Evolutionary conservation across 2,888 invertebrate genomes (phyloP).

Genomic region (Cephalotes varians): DNA sequence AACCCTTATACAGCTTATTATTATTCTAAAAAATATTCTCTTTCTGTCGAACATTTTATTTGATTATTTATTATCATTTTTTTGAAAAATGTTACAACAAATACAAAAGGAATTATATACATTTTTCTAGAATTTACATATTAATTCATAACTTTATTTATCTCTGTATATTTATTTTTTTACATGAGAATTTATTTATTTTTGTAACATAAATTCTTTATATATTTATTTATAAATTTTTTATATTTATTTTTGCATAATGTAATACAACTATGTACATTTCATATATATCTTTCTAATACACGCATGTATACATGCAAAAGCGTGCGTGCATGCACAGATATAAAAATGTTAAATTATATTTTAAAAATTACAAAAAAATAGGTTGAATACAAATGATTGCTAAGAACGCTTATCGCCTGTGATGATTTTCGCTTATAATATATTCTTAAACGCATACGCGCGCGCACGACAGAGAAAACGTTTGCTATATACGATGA

Average conservation of each 20-base stretch:
- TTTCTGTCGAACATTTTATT: neutral
- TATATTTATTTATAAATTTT: neutral
- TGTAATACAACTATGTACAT: neutral
- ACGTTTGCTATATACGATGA: neutral
- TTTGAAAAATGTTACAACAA: neutral
- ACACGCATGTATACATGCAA: neutral
- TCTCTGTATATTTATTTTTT: neutral
- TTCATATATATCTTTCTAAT: neutral
- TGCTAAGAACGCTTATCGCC: neutral
- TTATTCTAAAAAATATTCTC: neutral
- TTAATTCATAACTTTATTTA: neutral
- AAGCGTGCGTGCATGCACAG: neutral
- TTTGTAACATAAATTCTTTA: neutral
- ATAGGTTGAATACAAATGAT: neutral
- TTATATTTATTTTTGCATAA: neutral
- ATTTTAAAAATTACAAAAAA: neutral
- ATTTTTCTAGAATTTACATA: neutral
- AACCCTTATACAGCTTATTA: neutral
- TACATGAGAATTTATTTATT: neutral
- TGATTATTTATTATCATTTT: slow-evolving; percentile 1
- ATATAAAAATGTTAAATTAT: neutral
- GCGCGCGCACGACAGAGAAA: too few relatives aligned
- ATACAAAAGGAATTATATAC: neutral
- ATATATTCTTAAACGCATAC: neutral
- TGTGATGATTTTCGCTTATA: neutral